Conservation (phyloP, 1,140 invertebrate genomes). For the Psilanteris sp. region DNA sequence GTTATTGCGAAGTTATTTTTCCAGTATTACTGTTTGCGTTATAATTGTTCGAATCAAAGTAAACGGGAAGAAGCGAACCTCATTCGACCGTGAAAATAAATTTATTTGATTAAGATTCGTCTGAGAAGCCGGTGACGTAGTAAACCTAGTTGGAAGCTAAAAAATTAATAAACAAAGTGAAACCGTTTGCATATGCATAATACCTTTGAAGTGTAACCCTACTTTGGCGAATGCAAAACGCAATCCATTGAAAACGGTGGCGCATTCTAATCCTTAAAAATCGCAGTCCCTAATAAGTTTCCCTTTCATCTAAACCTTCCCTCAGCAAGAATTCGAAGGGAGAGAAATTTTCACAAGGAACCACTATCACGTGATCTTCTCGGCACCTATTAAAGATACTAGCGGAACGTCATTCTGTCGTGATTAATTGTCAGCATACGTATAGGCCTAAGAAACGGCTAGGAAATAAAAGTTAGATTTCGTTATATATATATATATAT, state of each 20-base stretch:
- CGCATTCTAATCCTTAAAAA: slow-evolving; percentile 56
- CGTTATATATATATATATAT: too few relatives aligned
- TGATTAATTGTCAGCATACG: slow-evolving; percentile 46
- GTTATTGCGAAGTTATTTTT: too few relatives aligned
- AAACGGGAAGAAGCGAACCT: too few relatives aligned
- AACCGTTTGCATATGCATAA: slow-evolving; percentile 51
- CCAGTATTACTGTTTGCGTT: too few relatives aligned
- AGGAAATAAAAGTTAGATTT: slow-evolving; percentile 8
- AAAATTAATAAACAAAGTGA: slow-evolving; percentile 1
- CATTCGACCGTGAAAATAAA: too few relatives aligned
- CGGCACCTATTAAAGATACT: slow-evolving; percentile 34
- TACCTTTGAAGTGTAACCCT: slow-evolving; percentile 31
- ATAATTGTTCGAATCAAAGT: too few relatives aligned
- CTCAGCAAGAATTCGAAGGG: slow-evolving; percentile 48
- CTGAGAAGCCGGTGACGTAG: too few relatives aligned
- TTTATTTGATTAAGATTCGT: too few relatives aligned
- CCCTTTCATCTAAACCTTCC: slow-evolving; percentile 49
- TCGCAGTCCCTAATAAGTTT: slow-evolving; percentile 58
- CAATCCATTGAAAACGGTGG: slow-evolving; percentile 34
- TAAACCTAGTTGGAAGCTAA: too few relatives aligned
- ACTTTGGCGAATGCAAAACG: slow-evolving; percentile 37
- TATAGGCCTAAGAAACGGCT: slow-evolving; percentile 1
- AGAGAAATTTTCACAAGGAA: slow-evolving; percentile 54
- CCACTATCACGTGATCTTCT: slow-evolving; percentile 45
- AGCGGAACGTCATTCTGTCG: slow-evolving; percentile 25